A percentile compares a stretch with the other conserved stretches of the same genome.
Evolutionary conservation across 1,140 invertebrate genomes (phyloP).

Genomic region (Lysiphlebus fabarum): DNA sequence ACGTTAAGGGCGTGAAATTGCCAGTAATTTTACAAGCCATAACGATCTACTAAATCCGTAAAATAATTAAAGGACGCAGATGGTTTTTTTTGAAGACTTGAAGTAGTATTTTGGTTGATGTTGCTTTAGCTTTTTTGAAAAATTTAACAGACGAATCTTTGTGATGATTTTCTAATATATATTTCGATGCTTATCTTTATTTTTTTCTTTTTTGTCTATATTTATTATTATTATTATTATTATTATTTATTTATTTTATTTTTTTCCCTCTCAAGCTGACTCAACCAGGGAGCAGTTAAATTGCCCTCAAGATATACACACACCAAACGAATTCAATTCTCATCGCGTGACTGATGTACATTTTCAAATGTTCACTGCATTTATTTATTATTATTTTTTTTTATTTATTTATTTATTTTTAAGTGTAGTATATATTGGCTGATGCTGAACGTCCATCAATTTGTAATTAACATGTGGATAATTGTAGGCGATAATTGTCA

Average conservation of each 20-base stretch:
- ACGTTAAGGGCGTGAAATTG: conserved; percentile 56
- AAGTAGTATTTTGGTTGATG: too few relatives aligned
- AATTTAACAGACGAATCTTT: too few relatives aligned
- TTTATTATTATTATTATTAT: too few relatives aligned
- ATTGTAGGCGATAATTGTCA: conserved; percentile 23
- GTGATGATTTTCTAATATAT: too few relatives aligned
- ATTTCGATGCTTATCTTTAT: too few relatives aligned
- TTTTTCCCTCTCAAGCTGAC: neutral
- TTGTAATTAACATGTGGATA: conserved; percentile 24
- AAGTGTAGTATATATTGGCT: neutral
- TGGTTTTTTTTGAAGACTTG: conserved; percentile 37
- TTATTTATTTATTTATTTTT: conserved; percentile 4
- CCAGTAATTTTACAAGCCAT: conserved; percentile 57
- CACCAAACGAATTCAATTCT: conserved; percentile 19
- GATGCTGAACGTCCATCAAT: conserved; percentile 15
- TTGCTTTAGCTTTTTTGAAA: too few relatives aligned
- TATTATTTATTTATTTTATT: neutral
- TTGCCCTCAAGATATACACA: conserved; percentile 3
- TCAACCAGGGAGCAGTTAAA: neutral
- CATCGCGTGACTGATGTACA: conserved; percentile 18
- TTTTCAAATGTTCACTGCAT: conserved; percentile 2
- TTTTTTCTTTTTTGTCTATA: too few relatives aligned
- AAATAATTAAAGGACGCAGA: conserved; percentile 57
- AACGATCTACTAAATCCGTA: conserved; percentile 58
- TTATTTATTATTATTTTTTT: conserved; percentile 8